A percentile compares a stretch with the other conserved stretches of the same genome.
phyloP scores from a whole-genome alignment of 2,797 vertebrate species.

The Limnodromus scolopaceus region DNA sequence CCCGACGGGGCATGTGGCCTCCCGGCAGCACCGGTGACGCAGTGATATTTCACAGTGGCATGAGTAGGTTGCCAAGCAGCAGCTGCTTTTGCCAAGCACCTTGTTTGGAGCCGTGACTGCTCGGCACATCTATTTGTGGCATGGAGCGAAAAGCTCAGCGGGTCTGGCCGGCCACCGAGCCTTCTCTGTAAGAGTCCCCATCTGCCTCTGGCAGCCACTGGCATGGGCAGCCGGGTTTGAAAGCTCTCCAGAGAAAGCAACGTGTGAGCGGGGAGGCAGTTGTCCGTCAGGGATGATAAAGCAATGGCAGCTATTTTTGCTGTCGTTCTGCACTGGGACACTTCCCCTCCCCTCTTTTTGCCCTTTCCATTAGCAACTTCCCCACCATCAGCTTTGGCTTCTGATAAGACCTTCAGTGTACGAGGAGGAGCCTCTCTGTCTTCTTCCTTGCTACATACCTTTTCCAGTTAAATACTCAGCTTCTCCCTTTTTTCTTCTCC shows the following conservation, averaged over 20 bases:
- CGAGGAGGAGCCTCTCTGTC: not conserved
- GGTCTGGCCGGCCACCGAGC: not conserved
- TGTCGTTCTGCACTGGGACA: fast-evolving
- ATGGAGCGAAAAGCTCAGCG: constrained; percentile 59
- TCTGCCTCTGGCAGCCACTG: not conserved
- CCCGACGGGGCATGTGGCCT: fast-evolving
- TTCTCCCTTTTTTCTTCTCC: not conserved
- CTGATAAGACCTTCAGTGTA: not conserved
- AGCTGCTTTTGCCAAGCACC: constrained; percentile 80
- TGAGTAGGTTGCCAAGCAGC: constrained; percentile 42
- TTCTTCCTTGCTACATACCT: not conserved
- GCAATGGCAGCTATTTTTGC: not conserved
- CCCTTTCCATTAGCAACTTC: not conserved
- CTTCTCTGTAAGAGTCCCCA: constrained; percentile 72
- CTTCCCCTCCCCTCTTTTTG: not conserved
- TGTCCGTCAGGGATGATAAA: not conserved
- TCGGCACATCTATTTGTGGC: constrained; percentile 84
- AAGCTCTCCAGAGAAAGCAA: not conserved
- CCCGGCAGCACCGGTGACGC: not conserved
- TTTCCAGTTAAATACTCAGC: not conserved
- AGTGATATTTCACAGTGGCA: not conserved
- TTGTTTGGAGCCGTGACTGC: constrained; percentile 82
- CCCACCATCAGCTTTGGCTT: not conserved
- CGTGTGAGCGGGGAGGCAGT: not conserved
- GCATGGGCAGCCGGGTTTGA: not conserved